Evolutionary conservation across 2,113 vertebrate species (phyloP).

Genomic region (Neomonachus schauinslandi): DNA sequence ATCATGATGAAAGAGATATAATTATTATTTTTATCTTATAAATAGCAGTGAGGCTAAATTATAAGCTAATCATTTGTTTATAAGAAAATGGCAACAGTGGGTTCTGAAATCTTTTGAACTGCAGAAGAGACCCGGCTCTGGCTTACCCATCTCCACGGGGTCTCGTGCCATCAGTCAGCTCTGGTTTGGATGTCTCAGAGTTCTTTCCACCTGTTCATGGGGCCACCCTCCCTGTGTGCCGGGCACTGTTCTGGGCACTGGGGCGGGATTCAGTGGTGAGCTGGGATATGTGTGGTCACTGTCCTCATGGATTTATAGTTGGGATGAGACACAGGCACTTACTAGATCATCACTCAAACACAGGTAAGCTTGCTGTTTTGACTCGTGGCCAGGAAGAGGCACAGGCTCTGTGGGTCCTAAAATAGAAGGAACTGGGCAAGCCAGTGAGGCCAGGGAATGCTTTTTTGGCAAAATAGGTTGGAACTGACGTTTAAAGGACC

Average conservation of each 20-base stretch:
- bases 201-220: background rate
- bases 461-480: background rate
- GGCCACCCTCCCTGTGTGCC: fast-evolving
- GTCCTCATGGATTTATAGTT: fast-evolving
- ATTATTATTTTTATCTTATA: background rate
- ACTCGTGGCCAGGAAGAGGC: background rate
- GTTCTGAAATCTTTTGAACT: too few relatives aligned
- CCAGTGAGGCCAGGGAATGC: too few relatives aligned
- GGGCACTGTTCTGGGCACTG: background rate
- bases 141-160: too few relatives aligned
- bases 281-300: background rate
- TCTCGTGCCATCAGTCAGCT: fast-evolving
- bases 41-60: background rate
- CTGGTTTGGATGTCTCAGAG: background rate
- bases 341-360: background rate
- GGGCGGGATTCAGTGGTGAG: background rate
- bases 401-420: fast-evolving
- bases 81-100: too few relatives aligned
- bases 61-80: background rate
- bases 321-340: background rate
- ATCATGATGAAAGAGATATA: fast-evolving
- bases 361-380: too few relatives aligned
- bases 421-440: background rate
- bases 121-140: too few relatives aligned
- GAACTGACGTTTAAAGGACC: background rate